Conservation (phyloP, 2,113 vertebrate genomes). For the Marcusenius ussheri region DNA sequence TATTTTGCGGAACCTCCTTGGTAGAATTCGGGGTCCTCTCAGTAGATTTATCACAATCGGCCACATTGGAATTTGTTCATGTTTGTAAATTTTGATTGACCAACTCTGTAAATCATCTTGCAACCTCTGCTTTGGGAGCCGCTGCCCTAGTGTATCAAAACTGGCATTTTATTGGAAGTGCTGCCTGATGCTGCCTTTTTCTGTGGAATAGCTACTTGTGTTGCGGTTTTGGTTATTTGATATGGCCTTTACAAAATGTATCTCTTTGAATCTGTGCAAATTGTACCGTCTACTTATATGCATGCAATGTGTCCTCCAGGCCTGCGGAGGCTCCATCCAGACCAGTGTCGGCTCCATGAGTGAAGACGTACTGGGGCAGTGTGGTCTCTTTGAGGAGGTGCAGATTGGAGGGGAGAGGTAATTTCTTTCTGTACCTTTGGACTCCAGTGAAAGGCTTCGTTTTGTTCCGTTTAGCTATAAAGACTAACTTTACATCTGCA, state of each 20-base stretch:
- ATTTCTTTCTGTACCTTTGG: background rate
- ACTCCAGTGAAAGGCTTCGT: background rate
- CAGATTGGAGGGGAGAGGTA: slow-evolving; percentile 95
- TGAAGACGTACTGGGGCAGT: slow-evolving; percentile 79
- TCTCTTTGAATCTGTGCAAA: background rate
- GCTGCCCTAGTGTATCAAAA: background rate
- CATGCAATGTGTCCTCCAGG: slow-evolving; percentile 55
- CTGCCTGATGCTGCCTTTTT: background rate
- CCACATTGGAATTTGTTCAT: background rate
- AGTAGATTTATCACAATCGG: background rate
- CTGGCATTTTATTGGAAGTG: background rate
- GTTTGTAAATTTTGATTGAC: background rate
- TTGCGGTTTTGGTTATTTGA: background rate
- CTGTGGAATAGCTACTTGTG: background rate
- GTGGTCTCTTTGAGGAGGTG: slow-evolving; percentile 84
- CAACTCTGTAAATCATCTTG: background rate
- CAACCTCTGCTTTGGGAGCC: background rate
- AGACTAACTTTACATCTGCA: background rate
- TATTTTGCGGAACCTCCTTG: no score
- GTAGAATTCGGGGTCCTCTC: no score
- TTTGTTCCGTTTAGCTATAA: background rate
- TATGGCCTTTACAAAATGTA: background rate
- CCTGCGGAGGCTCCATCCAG: slow-evolving; percentile 95
- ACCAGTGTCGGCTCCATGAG: slow-evolving; percentile 76
- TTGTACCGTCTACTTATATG: background rate